Base-by-base conservation (phyloP, 2,797 vertebrate genomes). In the Eremophila alpestris region DNA sequence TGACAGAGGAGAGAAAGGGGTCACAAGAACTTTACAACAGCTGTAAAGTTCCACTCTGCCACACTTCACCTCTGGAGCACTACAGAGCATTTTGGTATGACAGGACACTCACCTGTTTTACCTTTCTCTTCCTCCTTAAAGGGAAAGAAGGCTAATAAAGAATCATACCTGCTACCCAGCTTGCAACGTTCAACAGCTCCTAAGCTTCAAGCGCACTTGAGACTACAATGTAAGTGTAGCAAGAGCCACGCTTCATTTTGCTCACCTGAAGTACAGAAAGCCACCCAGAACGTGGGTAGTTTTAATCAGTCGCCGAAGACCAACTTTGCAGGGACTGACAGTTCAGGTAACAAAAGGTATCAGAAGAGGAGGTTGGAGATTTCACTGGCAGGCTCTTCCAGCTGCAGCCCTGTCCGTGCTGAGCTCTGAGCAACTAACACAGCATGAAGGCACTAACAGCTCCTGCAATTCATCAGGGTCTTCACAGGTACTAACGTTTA, bases 211-310 rank as follows among this genome's bases (percentile, higher is more conserved):
- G 32, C 4, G 17, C 36, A 13, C 34, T 2, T 56, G 41, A 80
- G 49, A 70, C 41, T 30, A 4, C 4, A 77, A 8, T 0, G 0
- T 1, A 78, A 58, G 16, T 4, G 5, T 6, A 56, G 2, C 6
- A 68, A 77, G 38, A 49, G 30, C 5, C 17, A 49, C 19, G 7
- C 16, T 64, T 64, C 7, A 3, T 32, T 75, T 73, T 55, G 13
- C 26, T 76, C 52, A 32, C 7, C 19, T 12, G 0, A 36, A 62
- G 19, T 7, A 81, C 27, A 51, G 24, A 71, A 43, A 14, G 8
- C 29, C 52, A 46, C 34, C 13, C 64, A 71, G 32, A 59, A 68
- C 1, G 11, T 0, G 5, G 7, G 40, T 2, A 67, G 11, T 17
- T 80, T 71, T 54, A 69, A n/a, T 19, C 17, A 6, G 3, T 14